Percentiles rank a stretch among this genome's conserved stretches.
Conservation (phyloP, 2,797 vertebrate genomes). For the Okamejei kenojei region DNA sequence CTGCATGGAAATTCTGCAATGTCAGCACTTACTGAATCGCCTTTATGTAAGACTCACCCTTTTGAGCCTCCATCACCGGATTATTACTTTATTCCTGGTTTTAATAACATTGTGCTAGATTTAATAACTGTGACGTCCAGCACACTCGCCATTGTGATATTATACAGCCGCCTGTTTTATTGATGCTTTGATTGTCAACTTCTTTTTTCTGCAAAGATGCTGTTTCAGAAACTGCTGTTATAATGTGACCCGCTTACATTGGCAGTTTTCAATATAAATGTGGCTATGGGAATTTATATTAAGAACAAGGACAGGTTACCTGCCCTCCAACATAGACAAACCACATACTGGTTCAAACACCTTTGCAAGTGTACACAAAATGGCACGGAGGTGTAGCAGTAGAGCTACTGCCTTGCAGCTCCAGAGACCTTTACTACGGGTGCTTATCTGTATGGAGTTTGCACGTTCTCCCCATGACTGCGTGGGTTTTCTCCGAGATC, state of each 20-base stretch:
- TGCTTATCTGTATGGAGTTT: too few species aligned
- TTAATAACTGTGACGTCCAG: not conserved
- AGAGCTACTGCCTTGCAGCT: too few species aligned
- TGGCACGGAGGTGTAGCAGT: too few species aligned
- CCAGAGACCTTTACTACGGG: too few species aligned
- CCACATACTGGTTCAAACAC: not conserved
- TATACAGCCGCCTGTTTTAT: not conserved
- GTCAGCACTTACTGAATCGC: not conserved
- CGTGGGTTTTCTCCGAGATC: too few species aligned
- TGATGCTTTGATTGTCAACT: not conserved
- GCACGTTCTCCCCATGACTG: too few species aligned
- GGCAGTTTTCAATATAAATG: not conserved
- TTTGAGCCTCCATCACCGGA: not conserved
- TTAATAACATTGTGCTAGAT: conserved; percentile 24
- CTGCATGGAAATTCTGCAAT: not conserved
- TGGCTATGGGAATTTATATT: too few species aligned
- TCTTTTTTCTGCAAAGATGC: not conserved
- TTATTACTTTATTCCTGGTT: not conserved
- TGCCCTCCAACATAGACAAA: not conserved
- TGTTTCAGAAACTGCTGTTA: not conserved
- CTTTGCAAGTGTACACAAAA: too few species aligned
- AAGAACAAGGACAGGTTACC: not conserved
- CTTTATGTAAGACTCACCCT: not conserved
- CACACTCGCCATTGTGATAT: not conserved
- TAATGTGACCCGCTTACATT: not conserved